Evolutionary conservation across 2,797 vertebrate genomes (phyloP).

Genomic region (Fundulus diaphanus): DNA sequence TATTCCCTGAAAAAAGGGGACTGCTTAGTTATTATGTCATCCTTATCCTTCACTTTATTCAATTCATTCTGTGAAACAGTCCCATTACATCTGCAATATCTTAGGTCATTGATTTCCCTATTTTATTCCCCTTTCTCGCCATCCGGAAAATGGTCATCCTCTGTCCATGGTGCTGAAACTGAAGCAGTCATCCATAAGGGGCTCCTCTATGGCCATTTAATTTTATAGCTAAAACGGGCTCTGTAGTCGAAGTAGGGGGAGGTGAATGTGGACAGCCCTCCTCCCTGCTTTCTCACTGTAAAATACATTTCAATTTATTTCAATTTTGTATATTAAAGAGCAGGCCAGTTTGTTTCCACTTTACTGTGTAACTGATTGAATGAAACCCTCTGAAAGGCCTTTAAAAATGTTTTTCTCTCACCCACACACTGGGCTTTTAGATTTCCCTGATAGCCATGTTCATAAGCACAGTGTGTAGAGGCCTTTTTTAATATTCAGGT

Average conservation of each 20-base stretch:
- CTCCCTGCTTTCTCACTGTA: constrained; percentile 7
- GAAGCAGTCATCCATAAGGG: constrained; percentile 26
- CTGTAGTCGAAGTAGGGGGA: constrained; percentile 18
- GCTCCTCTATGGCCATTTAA: constrained; percentile 33
- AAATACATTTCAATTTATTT: constrained; percentile 20
- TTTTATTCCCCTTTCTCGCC: background rate
- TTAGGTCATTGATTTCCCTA: background rate
- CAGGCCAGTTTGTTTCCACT: constrained; percentile 28
- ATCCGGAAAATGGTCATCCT: constrained; percentile 7
- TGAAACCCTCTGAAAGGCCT: constrained; percentile 5
- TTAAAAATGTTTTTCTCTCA: constrained; percentile 31
- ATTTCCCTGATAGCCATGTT: constrained; percentile 39
- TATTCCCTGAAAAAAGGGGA: constrained; percentile 4
- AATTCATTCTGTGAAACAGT: background rate
- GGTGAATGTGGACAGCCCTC: background rate
- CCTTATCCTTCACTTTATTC: constrained; percentile 6
- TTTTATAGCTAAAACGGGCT: constrained; percentile 38
- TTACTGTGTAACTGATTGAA: constrained; percentile 24
- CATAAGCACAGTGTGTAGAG: constrained; percentile 27
- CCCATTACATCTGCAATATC: background rate
- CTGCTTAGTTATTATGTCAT: constrained; percentile 2
- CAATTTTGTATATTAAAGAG: constrained; percentile 17
- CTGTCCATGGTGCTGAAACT: constrained; percentile 67
- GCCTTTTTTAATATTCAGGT: constrained; percentile 68
- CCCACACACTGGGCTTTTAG: constrained; percentile 31